These are phyloP conservation scores for Oceanites oceanicus DNA, from an alignment of 2,113 vertebrate genomes.

Conservation along the genomic window DNA sequence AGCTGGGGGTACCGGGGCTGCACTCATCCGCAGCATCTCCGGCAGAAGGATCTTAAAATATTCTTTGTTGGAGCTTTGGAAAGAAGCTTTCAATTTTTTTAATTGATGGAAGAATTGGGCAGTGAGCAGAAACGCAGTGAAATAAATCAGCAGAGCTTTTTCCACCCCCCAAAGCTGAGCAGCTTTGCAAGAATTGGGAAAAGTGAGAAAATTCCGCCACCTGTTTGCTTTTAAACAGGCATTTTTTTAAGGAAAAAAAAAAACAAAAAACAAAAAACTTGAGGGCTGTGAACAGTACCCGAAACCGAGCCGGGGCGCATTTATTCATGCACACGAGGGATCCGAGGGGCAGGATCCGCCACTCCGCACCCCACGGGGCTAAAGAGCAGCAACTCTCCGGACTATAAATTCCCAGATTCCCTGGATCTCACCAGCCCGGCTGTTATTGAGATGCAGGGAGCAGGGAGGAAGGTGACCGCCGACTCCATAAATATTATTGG, in stretches of 20 bases:
- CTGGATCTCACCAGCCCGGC: background rate
- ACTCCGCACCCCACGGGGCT: background rate
- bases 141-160: background rate
- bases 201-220: background rate
- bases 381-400: background rate
- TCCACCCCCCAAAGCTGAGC: background rate
- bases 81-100: background rate
- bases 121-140: fast-evolving
- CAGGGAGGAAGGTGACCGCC: background rate
- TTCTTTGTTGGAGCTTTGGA: background rate
- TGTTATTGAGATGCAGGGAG: background rate
- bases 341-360: background rate
- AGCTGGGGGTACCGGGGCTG: no score
- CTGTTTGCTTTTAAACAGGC: background rate
- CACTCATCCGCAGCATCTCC: fast-evolving
- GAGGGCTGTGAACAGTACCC: background rate
- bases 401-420: background rate
- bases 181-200: background rate
- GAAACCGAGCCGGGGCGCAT: fast-evolving
- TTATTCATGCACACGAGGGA: fast-evolving
- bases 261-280: fast-evolving
- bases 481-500: constrained; percentile 69
- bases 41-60: background rate
- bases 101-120: background rate
- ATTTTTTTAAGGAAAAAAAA: background rate